Evolutionary conservation across 2,797 vertebrate genomes (phyloP).

Genomic region (Graptemys geographica): DNA sequence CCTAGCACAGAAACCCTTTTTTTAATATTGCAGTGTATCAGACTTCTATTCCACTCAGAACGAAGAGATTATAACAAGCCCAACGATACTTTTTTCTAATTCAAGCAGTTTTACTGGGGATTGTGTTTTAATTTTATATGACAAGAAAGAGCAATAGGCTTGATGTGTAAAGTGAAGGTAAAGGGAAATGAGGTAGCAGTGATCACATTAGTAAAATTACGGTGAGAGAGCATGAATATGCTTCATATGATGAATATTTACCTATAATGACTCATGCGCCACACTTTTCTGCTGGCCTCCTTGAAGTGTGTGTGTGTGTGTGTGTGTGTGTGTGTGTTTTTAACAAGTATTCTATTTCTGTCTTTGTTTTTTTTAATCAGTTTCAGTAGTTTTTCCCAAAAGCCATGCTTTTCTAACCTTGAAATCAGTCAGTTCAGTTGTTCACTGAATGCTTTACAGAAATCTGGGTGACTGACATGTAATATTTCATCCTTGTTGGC

Average conservation of each 20-base stretch:
- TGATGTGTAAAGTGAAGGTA: background rate
- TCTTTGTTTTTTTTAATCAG: background rate
- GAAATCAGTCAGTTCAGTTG: background rate
- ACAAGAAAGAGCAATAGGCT: background rate
- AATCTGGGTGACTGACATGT: background rate
- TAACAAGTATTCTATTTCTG: background rate
- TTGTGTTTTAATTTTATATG: background rate
- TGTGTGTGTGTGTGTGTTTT: background rate
- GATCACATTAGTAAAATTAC: background rate
- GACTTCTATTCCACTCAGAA: background rate
- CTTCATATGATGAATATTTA: background rate
- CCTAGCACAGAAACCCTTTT: background rate
- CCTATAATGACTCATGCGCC: background rate
- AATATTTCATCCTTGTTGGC: background rate
- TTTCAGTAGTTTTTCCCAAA: background rate
- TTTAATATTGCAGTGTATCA: background rate
- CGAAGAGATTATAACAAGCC: background rate
- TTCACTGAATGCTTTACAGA: background rate
- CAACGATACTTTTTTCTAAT: background rate
- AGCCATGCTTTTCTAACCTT: background rate
- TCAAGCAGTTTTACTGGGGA: background rate
- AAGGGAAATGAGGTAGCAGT: background rate
- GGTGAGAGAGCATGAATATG: background rate
- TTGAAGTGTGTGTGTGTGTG: background rate
- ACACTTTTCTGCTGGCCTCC: background rate